Conservation (phyloP, 2,113 vertebrate genomes). For the Malurus alboscapulatus region DNA sequence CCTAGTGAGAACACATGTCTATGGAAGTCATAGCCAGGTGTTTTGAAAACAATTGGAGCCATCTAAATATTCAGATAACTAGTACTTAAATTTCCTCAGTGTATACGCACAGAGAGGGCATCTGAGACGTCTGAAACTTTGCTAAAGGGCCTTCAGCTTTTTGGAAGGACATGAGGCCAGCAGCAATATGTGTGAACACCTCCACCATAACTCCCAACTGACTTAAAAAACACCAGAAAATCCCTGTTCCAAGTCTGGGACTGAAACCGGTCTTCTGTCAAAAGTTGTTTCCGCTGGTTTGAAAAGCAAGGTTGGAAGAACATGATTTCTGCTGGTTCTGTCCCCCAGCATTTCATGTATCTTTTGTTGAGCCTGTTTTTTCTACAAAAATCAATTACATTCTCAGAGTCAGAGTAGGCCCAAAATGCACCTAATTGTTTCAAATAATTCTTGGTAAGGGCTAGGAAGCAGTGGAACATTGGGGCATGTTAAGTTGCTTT, state of each 20-base stretch:
- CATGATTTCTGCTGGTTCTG: not conserved
- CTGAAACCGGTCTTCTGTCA: not conserved
- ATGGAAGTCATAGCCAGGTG: not conserved
- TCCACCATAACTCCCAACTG: not conserved
- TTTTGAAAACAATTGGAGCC: not conserved
- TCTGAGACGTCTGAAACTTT: not conserved
- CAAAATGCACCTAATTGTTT: not conserved
- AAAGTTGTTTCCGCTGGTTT: not conserved
- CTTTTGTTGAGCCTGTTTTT: not conserved
- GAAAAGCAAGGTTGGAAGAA: not conserved
- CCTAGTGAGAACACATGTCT: not conserved
- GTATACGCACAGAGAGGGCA: not conserved
- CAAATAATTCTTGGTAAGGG: not conserved
- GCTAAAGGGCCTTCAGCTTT: not conserved
- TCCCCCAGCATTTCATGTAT: accelerated
- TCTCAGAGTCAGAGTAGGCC: not conserved
- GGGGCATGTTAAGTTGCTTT: not conserved
- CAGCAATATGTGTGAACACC: not conserved
- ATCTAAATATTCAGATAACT: not conserved
- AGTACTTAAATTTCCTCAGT: not conserved
- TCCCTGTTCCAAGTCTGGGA: not conserved
- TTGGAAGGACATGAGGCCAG: not conserved
- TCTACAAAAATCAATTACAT: not conserved
- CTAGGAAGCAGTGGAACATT: not conserved
- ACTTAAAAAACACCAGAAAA: not conserved